A percentile compares a stretch with the other conserved stretches of the same genome.
Evolutionary conservation across 2,888 invertebrate genomes (phyloP).

Genomic region (Dinocampus coccinellae): DNA sequence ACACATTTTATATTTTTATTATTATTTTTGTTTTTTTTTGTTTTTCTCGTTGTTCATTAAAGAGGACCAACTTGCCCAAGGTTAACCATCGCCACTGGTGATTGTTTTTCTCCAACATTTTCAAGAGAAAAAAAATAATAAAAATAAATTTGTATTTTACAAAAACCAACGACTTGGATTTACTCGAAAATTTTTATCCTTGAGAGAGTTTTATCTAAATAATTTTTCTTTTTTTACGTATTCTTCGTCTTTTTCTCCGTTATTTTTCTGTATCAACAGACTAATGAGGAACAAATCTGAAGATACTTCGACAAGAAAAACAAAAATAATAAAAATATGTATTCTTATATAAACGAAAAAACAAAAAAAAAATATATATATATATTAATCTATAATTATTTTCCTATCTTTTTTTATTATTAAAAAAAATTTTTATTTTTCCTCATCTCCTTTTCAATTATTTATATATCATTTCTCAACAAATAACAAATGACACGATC

Average conservation of each 20-base stretch:
- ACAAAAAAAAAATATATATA: too few relatives aligned
- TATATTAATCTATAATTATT: slow-evolving; percentile 33
- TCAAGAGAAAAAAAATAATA: too few relatives aligned
- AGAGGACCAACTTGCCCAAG: background rate
- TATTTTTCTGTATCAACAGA: slow-evolving; percentile 49
- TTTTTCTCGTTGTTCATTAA: background rate
- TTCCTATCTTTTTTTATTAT: background rate
- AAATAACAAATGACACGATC: too few relatives aligned
- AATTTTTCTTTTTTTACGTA: slow-evolving; percentile 33
- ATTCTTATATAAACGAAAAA: slow-evolving; percentile 39
- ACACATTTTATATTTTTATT: background rate
- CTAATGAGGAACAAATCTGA: slow-evolving; percentile 63
- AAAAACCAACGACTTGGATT: background rate
- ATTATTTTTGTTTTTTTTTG: too few relatives aligned
- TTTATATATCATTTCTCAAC: too few relatives aligned
- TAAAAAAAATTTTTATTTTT: too few relatives aligned
- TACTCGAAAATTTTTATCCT: background rate
- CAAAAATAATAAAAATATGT: too few relatives aligned
- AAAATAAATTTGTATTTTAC: background rate
- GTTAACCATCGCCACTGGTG: slow-evolving; percentile 2
- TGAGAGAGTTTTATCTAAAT: slow-evolving; percentile 32
- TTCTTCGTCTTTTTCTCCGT: slow-evolving; percentile 4
- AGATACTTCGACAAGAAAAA: slow-evolving; percentile 55
- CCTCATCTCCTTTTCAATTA: too few relatives aligned
- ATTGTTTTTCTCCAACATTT: slow-evolving; percentile 40